Base-by-base conservation (phyloP, 2,113 vertebrate species). In the Nanorana parkeri region DNA sequence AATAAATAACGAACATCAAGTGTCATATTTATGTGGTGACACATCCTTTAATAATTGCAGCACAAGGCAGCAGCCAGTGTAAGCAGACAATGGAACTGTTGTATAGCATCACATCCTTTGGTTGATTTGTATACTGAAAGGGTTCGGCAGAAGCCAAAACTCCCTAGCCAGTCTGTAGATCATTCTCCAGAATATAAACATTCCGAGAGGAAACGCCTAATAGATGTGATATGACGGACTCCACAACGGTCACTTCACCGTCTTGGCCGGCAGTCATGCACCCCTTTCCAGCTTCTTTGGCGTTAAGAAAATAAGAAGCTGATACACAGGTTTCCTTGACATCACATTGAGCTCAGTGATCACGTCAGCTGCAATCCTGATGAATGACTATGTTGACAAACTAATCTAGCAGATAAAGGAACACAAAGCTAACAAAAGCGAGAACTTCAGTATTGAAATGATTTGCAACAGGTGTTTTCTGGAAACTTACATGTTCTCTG, bases 341-440 rank as follows among this genome's bases (percentile, higher is more conserved):
- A 61, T 41, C 19, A 32, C 52, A 61, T 29, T 75, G 20, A 36
- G 72, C 6, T n/a, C 28, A 61, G 54, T 54, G 68, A 51, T 36
- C 36, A 68, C 21, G 20, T 19, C 41, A 55, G 55, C 52, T 3
- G 52, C 4, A 10, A 56, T 17, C 19, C 36, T 24, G 72, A 75
- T 36, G 8, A 61, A 75, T 75, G 55, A 41, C 28, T 0, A 26
- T 56, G 69, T 16, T 75, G 28, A 75, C 28, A 75, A 75, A 36
- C 29, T 75, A 61, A 75, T 75, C 55, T 75, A 23, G 41, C 11
- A 17, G 55, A 41, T 61, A 74, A 47, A 60, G 71, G 28, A 75
- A 75, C n/a, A 63, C 28, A 75, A 32, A 36, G 41, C 32, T 36
- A 36, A 36, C 32, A 36, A 36, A 36, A 36, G 5, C 4, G 17